Conservation (phyloP, 2,888 invertebrate species). For the Synanthedon andrenaeformis region DNA sequence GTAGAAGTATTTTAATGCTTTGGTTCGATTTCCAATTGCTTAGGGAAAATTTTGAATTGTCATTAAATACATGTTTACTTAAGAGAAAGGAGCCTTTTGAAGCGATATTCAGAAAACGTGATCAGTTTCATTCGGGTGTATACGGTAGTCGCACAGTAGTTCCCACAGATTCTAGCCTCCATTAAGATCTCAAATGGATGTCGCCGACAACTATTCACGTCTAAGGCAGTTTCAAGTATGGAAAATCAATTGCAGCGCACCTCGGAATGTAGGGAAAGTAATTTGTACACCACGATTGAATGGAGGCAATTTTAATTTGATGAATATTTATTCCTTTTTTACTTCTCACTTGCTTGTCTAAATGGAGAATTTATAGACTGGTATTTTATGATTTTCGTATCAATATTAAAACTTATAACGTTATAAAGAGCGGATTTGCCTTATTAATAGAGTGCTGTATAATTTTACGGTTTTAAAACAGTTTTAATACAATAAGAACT, state of each 20-base stretch:
- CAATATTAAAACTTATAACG: too few relatives aligned
- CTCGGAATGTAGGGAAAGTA: conserved; percentile 19
- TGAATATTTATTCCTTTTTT: too few relatives aligned
- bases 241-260: conserved; percentile 24
- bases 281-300: conserved; percentile 4
- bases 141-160: neutral
- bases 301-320: neutral
- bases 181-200: conserved; percentile 25
- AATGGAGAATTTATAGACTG: too few relatives aligned
- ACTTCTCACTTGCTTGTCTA: too few relatives aligned
- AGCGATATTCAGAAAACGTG: neutral
- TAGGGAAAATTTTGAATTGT: too few relatives aligned
- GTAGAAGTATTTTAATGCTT: too few relatives aligned
- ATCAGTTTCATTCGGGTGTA: neutral
- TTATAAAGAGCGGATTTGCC: too few relatives aligned
- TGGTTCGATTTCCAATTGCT: too few relatives aligned
- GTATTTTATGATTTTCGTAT: too few relatives aligned
- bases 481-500: too few relatives aligned
- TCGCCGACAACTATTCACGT: conserved; percentile 16
- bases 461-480: too few relatives aligned
- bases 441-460: too few relatives aligned
- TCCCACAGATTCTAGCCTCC: conserved; percentile 5
- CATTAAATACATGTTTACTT: neutral
- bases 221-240: conserved; percentile 14
- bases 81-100: neutral